These are phyloP conservation scores for Zaprionus ghesquierei DNA, from an alignment of 1,140 invertebrate genomes.

Conservation along the genomic window DNA sequence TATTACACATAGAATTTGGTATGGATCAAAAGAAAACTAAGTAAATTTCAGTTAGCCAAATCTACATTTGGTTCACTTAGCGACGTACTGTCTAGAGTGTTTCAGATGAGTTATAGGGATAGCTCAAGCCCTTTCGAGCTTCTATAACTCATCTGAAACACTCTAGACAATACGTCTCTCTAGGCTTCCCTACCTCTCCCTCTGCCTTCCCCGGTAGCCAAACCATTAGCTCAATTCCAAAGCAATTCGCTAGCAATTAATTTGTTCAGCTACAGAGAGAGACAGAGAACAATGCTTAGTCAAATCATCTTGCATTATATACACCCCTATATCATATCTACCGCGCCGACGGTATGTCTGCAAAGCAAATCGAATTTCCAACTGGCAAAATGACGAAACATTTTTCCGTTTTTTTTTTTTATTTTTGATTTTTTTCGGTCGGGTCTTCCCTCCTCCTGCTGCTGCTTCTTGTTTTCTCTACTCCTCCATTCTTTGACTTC, in stretches of 20 bases:
- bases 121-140: no score
- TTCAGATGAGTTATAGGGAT: no score
- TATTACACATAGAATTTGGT: no score
- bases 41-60: neutral
- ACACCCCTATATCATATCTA: neutral
- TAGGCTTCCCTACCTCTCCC: neutral
- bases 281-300: slow-evolving; percentile 23
- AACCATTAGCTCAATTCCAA: neutral
- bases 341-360: slow-evolving; percentile 57
- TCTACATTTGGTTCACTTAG: neutral
- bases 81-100: no score
- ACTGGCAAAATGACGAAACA: slow-evolving; percentile 70
- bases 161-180: neutral
- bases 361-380: slow-evolving; percentile 55
- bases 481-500: slow-evolving; percentile 1
- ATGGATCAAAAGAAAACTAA: neutral
- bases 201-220: slow-evolving; percentile 31
- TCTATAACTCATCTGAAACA: no score
- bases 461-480: neutral
- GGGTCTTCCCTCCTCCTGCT: neutral
- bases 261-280: slow-evolving; percentile 15
- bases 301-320: slow-evolving; percentile 31
- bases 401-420: slow-evolving; percentile 42
- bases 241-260: slow-evolving; percentile 24
- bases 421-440: slow-evolving; percentile 2